Conservation (phyloP, 2,888 invertebrate genomes). For the Hybos culiciformis region DNA sequence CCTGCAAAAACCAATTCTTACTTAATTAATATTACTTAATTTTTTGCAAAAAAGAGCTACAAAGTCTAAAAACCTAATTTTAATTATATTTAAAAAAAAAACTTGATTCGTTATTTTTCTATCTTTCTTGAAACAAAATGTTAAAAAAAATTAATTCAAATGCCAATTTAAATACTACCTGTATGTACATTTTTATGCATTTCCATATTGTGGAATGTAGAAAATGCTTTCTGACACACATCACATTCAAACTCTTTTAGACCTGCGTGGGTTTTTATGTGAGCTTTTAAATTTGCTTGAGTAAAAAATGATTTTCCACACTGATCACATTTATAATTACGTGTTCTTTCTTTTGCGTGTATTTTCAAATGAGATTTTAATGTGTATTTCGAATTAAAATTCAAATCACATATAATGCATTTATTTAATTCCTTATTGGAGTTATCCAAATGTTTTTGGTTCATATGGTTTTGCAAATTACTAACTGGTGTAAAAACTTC, state of each 20-base stretch:
- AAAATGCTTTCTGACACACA: conserved; percentile 51
- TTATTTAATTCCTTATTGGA: conserved; percentile 52
- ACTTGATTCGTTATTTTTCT: no score
- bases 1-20: no score
- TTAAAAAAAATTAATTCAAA: no score
- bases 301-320: conserved; percentile 63
- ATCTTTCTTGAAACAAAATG: no score
- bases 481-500: conserved; percentile 47
- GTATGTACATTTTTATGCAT: conserved; percentile 70
- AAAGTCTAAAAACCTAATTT: no score
- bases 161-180: no score
- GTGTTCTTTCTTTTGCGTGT: conserved; percentile 47
- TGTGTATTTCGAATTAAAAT: conserved; percentile 67
- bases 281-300: conserved; percentile 61
- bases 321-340: conserved; percentile 52
- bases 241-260: conserved; percentile 37
- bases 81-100: no score
- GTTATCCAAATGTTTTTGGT: conserved; percentile 56
- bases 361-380: conserved; percentile 63
- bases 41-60: no score
- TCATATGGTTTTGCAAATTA: conserved; percentile 45
- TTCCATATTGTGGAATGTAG: conserved; percentile 60
- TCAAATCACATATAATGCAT: conserved; percentile 53
- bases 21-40: no score
- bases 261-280: conserved; percentile 58